Conservation (phyloP, 2,888 invertebrate genomes). For the Vanessa cardui region DNA sequence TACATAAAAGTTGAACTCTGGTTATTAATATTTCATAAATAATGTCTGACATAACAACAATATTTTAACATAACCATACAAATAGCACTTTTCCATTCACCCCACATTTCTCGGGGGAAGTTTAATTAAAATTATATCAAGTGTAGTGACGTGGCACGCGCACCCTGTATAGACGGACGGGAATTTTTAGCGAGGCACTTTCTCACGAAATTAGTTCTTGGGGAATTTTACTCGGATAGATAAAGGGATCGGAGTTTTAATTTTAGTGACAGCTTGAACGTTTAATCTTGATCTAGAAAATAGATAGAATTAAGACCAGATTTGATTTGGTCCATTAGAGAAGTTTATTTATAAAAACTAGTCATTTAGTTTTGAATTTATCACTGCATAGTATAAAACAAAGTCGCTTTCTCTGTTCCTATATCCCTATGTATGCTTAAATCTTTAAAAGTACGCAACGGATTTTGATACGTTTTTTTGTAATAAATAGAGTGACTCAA, state of each 20-base stretch:
- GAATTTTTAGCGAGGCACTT: conserved; percentile 41
- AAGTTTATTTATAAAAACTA: no score
- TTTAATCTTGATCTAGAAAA: conserved; percentile 2
- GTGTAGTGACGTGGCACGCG: conserved; percentile 41
- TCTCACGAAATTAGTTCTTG: conserved; percentile 38
- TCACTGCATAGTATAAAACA: no score
- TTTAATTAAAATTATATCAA: conserved; percentile 53
- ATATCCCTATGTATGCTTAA: no score
- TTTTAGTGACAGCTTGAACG: conserved; percentile 17
- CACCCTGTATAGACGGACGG: conserved; percentile 36
- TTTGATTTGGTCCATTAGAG: background rate
- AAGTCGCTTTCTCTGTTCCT: no score
- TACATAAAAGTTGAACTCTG: no score
- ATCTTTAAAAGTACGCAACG: no score
- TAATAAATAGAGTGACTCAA: no score
- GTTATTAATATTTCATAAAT: background rate
- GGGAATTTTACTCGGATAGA: conserved; percentile 27
- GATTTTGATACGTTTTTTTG: no score
- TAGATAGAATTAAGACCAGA: background rate
- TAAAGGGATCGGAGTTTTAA: conserved; percentile 24
- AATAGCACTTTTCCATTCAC: conserved; percentile 26
- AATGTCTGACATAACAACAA: background rate
- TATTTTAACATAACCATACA: conserved; percentile 6
- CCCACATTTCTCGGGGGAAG: conserved; percentile 41
- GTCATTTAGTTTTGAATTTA: no score